Evolutionary conservation across 2,797 vertebrate species (phyloP).

Genomic region (Chelmon rostratus): DNA sequence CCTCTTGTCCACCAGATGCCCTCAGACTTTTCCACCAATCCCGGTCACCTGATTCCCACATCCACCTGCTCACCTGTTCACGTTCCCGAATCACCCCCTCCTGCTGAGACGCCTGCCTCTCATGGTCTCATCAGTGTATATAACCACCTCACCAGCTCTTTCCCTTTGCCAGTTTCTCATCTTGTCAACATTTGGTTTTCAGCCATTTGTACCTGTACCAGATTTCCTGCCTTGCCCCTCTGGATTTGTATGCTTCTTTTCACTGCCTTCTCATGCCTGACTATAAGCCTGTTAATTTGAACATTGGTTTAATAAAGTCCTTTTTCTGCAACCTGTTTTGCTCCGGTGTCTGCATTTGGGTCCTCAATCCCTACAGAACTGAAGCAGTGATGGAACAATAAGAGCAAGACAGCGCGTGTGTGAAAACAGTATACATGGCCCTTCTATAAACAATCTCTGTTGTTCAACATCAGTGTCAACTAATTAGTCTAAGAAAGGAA

Average conservation of each 20-base stretch:
- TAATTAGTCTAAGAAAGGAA: not conserved
- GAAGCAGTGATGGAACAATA: not conserved
- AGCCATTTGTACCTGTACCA: not conserved
- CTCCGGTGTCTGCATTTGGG: constrained; percentile 1
- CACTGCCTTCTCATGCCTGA: not conserved
- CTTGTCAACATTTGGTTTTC: not conserved
- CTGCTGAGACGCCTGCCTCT: not conserved
- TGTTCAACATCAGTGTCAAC: not conserved
- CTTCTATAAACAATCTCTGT: not conserved
- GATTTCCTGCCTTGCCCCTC: not conserved
- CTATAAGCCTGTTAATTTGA: not conserved
- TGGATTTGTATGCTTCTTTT: not conserved
- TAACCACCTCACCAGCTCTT: not conserved
- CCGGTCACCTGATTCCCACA: not conserved
- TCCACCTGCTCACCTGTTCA: not conserved
- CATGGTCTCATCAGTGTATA: not conserved
- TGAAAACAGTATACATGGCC: too few relatives aligned
- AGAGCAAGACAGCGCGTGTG: not conserved
- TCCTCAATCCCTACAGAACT: not conserved
- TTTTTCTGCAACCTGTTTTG: constrained; percentile 5
- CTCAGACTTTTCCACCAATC: not conserved
- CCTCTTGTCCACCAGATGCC: not conserved
- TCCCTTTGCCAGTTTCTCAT: not conserved
- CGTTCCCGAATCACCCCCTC: not conserved
- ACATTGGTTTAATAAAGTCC: not conserved